Evolutionary conservation across 2,888 invertebrate species (phyloP).

Genomic region (Phortica okadai): DNA sequence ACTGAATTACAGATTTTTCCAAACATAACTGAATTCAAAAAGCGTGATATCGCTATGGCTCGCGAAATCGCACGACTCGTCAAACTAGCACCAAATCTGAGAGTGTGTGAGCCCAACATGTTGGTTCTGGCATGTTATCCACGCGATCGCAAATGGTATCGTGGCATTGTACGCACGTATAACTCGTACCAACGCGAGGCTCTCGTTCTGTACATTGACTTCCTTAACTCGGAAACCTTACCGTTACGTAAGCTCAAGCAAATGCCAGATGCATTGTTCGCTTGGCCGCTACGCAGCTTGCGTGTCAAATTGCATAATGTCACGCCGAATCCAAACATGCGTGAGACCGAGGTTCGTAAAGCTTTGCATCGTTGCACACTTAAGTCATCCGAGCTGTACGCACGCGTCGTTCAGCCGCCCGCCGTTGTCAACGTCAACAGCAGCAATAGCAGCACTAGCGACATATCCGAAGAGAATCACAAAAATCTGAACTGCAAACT

Average conservation of each 20-base stretch:
- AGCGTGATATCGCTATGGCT: slow-evolving; percentile 77
- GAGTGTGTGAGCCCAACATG: slow-evolving; percentile 71
- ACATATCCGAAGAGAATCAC: too few species aligned
- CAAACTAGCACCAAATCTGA: slow-evolving; percentile 75
- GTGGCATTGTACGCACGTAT: slow-evolving; percentile 81
- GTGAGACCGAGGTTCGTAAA: slow-evolving; percentile 68
- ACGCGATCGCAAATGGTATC: slow-evolving; percentile 84
- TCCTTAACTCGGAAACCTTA: slow-evolving; percentile 82
- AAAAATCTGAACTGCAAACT: not conserved
- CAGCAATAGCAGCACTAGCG: not conserved
- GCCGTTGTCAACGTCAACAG: not conserved
- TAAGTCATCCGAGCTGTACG: slow-evolving; percentile 52
- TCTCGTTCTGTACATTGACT: slow-evolving; percentile 85
- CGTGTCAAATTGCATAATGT: slow-evolving; percentile 77
- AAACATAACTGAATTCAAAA: slow-evolving; percentile 72
- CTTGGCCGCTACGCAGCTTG: slow-evolving; percentile 78
- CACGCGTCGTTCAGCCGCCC: slow-evolving; percentile 53
- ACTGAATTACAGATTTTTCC: slow-evolving; percentile 70
- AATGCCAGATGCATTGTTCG: slow-evolving; percentile 77
- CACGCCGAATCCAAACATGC: slow-evolving; percentile 73
- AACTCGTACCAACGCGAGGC: slow-evolving; percentile 76
- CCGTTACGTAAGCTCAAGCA: slow-evolving; percentile 77
- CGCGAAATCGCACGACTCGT: slow-evolving; percentile 78
- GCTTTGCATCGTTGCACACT: slow-evolving; percentile 56
- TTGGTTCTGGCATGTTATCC: slow-evolving; percentile 81